Evolutionary conservation across 2,888 invertebrate genomes (phyloP), one percentile per base, ranked within the genome.

Genomic region (Diploptera punctata): DNA sequence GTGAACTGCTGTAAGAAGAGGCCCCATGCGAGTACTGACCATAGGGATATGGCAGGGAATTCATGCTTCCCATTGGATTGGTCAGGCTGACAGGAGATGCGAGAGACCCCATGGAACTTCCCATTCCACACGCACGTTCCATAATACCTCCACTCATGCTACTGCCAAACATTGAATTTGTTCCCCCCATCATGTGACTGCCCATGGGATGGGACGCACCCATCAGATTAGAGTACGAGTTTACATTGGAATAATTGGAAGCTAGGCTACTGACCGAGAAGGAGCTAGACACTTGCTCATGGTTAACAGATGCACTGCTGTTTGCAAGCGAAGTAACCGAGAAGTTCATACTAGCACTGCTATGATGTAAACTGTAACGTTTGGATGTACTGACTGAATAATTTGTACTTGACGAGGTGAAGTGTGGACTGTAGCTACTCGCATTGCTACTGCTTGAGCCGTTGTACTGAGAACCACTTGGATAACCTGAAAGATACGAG

Each of bases 261-360:
- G 83, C 83, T 61, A 85, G 78, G 76, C 82, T 84, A 71, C 83
- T 84, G 26, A 85, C 84, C 1, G 84, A 84, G 76, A 85, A 85
- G 62, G 83, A 83, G 74, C 79, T 83, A 57, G 80, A 77, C 21
- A 78, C 76, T 49, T 79, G 79, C 31, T 75, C 74, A 57, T 76
- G 73, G 68, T 70, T 72, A 13, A 49, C 71, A 68, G 75, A 67
- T 33, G 75, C 71, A 74, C 79, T 79, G 77, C 80, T 80, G 74
- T 79, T 80, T 61, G 80, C 80, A 68, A 82, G 76, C 21, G 82
- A 81, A 62, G 80, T 79, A 43, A 82, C 82, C 43, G 81, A 81
- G 76, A 82, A 81, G 77, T 81, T 81, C 78, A 79, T 79, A 74
- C 78, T 78, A 61, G 73, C 71, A 72, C 73, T 73, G 67, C 75